Percentiles rank a stretch among this genome's conserved stretches.
These are phyloP conservation scores for Cerceris rybyensis DNA, from an alignment of 2,888 invertebrate genomes.

Conservation along the genomic window DNA sequence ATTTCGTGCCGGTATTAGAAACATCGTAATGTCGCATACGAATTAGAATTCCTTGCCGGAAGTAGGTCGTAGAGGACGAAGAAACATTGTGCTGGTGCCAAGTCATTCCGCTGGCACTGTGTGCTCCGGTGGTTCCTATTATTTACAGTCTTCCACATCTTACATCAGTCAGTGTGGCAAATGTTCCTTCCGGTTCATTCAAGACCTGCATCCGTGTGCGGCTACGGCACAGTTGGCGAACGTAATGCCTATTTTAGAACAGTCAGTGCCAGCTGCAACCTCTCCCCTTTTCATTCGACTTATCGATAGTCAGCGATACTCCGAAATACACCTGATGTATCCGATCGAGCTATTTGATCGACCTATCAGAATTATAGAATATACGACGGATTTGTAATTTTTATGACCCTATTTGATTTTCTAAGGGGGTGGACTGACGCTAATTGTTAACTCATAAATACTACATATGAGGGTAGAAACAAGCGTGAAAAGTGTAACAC, in stretches of 20 bases:
- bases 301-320: neutral
- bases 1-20: constrained; percentile 34
- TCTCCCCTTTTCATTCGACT: neutral
- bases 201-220: constrained; percentile 54
- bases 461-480: no score
- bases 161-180: constrained; percentile 51
- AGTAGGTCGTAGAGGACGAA: constrained; percentile 54
- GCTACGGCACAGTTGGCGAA: constrained; percentile 56
- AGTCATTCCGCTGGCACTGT: constrained; percentile 48
- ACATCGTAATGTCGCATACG: constrained; percentile 31
- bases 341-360: no score
- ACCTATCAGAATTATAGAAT: no score
- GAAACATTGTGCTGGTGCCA: constrained; percentile 53
- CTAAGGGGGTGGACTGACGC: no score
- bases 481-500: no score
- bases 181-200: constrained; percentile 60
- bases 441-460: no score
- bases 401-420: no score
- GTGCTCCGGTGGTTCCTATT: constrained; percentile 40
- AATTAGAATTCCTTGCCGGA: constrained; percentile 58
- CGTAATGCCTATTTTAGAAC: constrained; percentile 16
- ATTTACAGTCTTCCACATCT: constrained; percentile 49
- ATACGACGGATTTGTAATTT: no score
- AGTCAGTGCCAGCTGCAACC: neutral
- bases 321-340: no score